These are phyloP conservation scores for Palythoa heliodiscus DNA, from an alignment of 92 coral and sea anemone species.

Conservation along the genomic window DNA sequence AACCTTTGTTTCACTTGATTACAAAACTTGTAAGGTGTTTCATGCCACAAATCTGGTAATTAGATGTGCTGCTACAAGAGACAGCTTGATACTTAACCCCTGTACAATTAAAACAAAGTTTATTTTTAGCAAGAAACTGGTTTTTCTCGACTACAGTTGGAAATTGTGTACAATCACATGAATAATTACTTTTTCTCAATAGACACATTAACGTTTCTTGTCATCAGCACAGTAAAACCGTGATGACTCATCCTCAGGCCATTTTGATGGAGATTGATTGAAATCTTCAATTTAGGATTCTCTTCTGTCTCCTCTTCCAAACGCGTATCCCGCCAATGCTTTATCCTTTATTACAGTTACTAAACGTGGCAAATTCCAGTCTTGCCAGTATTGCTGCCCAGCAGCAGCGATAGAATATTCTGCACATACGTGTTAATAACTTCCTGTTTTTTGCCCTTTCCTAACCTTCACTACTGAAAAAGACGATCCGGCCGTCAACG, in stretches of 20 bases:
- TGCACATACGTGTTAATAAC: slow-evolving; percentile 23
- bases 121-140: not conserved
- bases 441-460: slow-evolving; percentile 34
- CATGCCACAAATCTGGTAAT: not conserved
- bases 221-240: slow-evolving; percentile 16
- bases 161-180: not conserved
- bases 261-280: not conserved
- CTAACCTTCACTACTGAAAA: slow-evolving; percentile 11
- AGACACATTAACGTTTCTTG: slow-evolving; percentile 33
- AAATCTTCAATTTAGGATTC: no score
- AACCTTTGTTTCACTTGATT: not conserved
- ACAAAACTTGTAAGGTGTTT: slow-evolving; percentile 17
- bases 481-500: not conserved
- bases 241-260: not conserved
- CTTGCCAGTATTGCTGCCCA: slow-evolving; percentile 34
- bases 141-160: not conserved
- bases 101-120: slow-evolving; percentile 35
- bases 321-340: slow-evolving; percentile 25
- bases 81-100: slow-evolving; percentile 9
- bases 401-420: slow-evolving; percentile 19
- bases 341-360: slow-evolving; percentile 1
- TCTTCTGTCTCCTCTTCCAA: not conserved
- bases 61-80: slow-evolving; percentile 1
- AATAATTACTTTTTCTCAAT: slow-evolving; percentile 32
- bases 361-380: slow-evolving; percentile 29